Base-by-base conservation (phyloP, 1,140 invertebrate genomes). In the Plectrocnemia conspersa region DNA sequence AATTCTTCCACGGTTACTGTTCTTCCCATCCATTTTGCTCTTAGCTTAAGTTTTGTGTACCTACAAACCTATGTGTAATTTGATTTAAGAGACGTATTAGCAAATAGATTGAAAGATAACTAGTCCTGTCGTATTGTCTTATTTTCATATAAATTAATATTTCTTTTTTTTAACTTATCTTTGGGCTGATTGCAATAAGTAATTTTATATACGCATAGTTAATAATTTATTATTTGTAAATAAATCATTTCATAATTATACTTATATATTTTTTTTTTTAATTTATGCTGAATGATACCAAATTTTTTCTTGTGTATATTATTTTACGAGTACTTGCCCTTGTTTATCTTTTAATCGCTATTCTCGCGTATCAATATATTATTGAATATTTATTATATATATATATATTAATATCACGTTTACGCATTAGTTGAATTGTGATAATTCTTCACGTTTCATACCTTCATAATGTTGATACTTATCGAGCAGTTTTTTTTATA, bases 101-200 rank as follows among this genome's bases (percentile, higher is more conserved):
- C 6, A 13, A 38, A 13, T 24, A 15, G 13, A 50, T 19, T 38
- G 33, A 27, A 38, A 38, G 33, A 38, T 21, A 50, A 50, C 47
- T 50, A 50, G 47, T 50, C 47, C 27, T 50, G 32, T 50, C 25
- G 40, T 50, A 33, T 50, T 50, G 40, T 46, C 7, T 47, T n/a
- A 19, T 35, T 32, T 50, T 50, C 47, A 50, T 6, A 35, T 38
- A 22, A 33, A 38, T 24, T 22, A 27, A 4, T 38, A 38, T 25
- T n/a, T n/a, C n/a, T n/a, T n/a, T n/a, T n/a, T n/a, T n/a, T n/a
- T 32, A 5, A 50, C n/a, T n/a, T 24, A 32, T 24, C 11, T 38
- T 3, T 50, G 47, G 47, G 47, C 47, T 36, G 32, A 50, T 38
- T 50, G 47, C 47, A 50, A 50, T 50, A 50, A 50, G 47, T 50